A percentile compares a stretch with the other conserved stretches of the same genome.
Evolutionary conservation across 2,888 invertebrate genomes (phyloP).

Genomic region (Sceliomorpha sp.): DNA sequence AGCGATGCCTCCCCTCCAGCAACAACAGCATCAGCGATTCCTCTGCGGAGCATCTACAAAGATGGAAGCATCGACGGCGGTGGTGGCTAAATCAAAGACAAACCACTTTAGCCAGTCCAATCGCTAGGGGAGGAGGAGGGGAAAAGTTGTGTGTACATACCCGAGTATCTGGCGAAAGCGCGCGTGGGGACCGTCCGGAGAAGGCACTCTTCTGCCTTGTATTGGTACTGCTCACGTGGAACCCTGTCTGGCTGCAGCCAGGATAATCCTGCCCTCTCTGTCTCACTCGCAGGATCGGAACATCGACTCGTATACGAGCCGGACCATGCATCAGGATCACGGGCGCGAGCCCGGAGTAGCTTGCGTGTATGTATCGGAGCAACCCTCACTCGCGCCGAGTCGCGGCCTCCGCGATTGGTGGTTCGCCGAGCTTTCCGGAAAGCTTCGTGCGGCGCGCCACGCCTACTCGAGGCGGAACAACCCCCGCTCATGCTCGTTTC

Average conservation of each 20-base stretch:
- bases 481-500: constrained; percentile 61
- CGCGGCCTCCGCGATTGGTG: constrained; percentile 61
- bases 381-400: constrained; percentile 44
- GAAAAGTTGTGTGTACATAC: constrained; percentile 66
- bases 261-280: constrained; percentile 16
- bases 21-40: constrained; percentile 50
- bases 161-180: constrained; percentile 69
- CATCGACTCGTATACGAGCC: constrained; percentile 38
- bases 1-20: constrained; percentile 39
- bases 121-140: constrained; percentile 58
- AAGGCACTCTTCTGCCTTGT: constrained; percentile 39
- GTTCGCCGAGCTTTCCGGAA: constrained; percentile 62
- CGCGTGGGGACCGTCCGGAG: constrained; percentile 60
- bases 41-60: constrained; percentile 44
- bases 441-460: constrained; percentile 63
- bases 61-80: constrained; percentile 61
- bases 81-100: constrained; percentile 78
- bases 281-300: constrained; percentile 11
- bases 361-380: constrained; percentile 7
- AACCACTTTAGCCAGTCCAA: constrained; percentile 77
- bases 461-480: constrained; percentile 70
- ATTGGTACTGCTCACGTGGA: constrained; percentile 34
- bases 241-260: constrained; percentile 18
- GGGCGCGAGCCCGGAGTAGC: constrained; percentile 30
- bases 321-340: constrained; percentile 50